These are phyloP conservation scores for Tragelaphus strepsiceros DNA, from an alignment of 2,113 vertebrate genomes.

Conservation along the genomic window DNA sequence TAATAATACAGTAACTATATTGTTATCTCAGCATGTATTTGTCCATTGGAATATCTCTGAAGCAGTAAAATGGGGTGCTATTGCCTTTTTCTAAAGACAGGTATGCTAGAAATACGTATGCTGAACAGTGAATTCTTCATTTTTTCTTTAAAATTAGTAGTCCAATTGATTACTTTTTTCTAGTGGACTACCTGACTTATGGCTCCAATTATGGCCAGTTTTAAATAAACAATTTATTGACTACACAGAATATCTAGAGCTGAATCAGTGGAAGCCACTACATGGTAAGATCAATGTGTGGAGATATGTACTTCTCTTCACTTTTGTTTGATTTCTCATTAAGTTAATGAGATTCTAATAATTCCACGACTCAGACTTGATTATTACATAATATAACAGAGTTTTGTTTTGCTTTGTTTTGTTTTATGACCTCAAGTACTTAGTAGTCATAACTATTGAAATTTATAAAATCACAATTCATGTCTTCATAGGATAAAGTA, in stretches of 20 bases:
- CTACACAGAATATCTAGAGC: not conserved
- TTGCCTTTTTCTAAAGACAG: conserved; percentile 1
- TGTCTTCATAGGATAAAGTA: not conserved
- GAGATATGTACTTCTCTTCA: not conserved
- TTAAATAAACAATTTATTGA: not conserved
- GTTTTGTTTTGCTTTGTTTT: not conserved
- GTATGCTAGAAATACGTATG: not conserved
- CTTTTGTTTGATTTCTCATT: not conserved
- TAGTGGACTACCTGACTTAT: not conserved
- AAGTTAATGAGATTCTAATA: not conserved
- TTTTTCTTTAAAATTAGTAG: not conserved
- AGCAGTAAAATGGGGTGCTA: conserved; percentile 22
- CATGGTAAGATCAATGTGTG: not conserved
- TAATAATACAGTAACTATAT: not conserved
- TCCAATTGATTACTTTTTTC: not conserved
- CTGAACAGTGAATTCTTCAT: not conserved
- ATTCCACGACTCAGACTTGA: not conserved
- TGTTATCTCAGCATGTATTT: conserved; percentile 33
- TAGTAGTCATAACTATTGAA: not conserved
- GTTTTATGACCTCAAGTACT: not conserved
- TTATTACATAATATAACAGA: not conserved
- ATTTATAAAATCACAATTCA: not conserved
- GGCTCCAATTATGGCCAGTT: not conserved
- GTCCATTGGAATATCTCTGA: not conserved
- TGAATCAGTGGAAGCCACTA: not conserved